phyloP scores from a whole-genome alignment of 2,113 vertebrate species.

The Haplochromis vanheusdeni region DNA sequence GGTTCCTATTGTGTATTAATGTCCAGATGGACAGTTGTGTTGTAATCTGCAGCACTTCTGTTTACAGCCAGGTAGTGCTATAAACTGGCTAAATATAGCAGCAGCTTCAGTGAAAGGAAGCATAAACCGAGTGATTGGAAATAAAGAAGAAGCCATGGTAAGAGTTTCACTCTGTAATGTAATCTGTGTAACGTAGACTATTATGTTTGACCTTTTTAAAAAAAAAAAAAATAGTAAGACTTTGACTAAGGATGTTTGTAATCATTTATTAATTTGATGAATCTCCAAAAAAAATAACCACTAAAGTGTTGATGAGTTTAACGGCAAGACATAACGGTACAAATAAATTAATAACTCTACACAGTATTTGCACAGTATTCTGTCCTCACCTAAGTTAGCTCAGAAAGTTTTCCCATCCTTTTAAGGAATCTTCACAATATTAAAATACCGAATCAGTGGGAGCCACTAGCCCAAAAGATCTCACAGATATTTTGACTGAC shows the following conservation, averaged over 20 bases:
- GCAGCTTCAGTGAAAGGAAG: not conserved
- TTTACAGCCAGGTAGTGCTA: conserved; percentile 40
- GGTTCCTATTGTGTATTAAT: conserved; percentile 50
- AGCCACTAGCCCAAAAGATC: not conserved
- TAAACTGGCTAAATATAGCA: conserved; percentile 24
- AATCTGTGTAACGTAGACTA: not conserved
- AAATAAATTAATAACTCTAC: not conserved
- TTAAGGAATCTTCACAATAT: not conserved
- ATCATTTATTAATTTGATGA: not conserved
- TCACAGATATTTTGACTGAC: not conserved
- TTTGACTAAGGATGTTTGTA: not conserved
- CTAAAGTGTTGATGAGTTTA: not conserved
- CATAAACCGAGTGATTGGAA: not conserved
- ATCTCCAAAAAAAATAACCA: not conserved
- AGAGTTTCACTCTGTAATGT: not conserved
- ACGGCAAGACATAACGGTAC: not conserved
- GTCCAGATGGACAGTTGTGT: conserved; percentile 57
- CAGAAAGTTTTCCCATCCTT: not conserved
- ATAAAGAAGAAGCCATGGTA: not conserved
- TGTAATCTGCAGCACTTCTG: conserved; percentile 51
- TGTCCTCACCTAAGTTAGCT: not conserved
- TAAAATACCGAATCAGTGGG: not conserved
- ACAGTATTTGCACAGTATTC: not conserved
- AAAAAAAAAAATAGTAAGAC: not conserved
- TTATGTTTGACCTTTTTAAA: not conserved